Evolutionary conservation across 2,797 vertebrate species (phyloP).

Genomic region (Pteronotus mesoamericanus): DNA sequence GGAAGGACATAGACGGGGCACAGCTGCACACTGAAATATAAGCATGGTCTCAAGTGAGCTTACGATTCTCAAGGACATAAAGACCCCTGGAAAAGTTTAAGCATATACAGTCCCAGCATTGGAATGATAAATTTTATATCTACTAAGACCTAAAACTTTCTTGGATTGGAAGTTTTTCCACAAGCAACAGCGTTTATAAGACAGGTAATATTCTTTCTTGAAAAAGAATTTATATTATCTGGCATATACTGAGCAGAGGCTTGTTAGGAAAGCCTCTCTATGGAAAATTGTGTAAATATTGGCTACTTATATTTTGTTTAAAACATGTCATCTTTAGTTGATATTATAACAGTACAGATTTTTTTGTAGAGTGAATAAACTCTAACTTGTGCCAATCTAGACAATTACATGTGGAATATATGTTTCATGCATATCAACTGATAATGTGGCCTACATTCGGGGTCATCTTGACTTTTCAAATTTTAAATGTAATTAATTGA

Average conservation of each 20-base stretch:
- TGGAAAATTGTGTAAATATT: conserved; percentile 53
- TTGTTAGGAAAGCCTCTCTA: conserved; percentile 32
- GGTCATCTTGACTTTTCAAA: neutral
- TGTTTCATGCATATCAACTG: neutral
- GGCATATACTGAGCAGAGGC: conserved; percentile 48
- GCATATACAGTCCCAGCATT: conserved; percentile 5
- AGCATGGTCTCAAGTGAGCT: neutral
- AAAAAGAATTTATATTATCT: conserved; percentile 59
- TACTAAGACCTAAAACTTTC: conserved; percentile 50
- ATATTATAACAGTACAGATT: neutral
- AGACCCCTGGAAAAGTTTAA: conserved; percentile 49
- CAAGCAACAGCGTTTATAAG: conserved; percentile 60
- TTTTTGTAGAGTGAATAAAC: neutral
- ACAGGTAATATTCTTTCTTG: conserved; percentile 58
- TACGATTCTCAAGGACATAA: neutral
- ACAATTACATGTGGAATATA: neutral
- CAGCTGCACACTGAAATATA: neutral
- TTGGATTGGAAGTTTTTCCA: conserved; percentile 72
- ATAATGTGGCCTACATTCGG: neutral
- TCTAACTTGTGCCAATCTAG: neutral
- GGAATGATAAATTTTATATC: conserved; percentile 60
- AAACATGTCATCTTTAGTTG: neutral
- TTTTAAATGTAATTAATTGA: neutral
- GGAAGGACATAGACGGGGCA: neutral
- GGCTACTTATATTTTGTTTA: neutral